Evolutionary conservation across 2,113 vertebrate species (phyloP).

Genomic region (Acinonyx jubatus): DNA sequence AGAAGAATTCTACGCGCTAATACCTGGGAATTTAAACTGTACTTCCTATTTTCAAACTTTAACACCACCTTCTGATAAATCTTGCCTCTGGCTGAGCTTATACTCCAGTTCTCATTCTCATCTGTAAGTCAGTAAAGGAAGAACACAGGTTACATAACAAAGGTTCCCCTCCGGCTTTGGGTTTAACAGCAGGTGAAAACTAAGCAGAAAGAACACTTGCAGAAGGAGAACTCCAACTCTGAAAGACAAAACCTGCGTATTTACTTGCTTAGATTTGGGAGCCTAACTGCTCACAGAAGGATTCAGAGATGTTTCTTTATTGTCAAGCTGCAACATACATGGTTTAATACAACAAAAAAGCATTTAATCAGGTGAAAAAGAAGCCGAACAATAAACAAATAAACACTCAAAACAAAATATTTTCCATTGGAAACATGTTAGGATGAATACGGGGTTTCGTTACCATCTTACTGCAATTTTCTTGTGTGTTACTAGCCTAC

Average conservation of each 20-base stretch:
- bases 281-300: conserved; percentile 71
- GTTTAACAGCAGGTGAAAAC: neutral
- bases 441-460: conserved; percentile 69
- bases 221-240: neutral
- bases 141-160: neutral
- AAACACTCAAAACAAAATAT: conserved; percentile 83
- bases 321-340: conserved; percentile 84
- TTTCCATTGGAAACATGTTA: conserved; percentile 89
- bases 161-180: neutral
- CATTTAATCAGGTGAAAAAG: conserved; percentile 83
- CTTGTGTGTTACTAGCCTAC: conserved; percentile 86
- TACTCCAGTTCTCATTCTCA: neutral
- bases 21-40: neutral
- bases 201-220: neutral
- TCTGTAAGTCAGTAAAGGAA: neutral
- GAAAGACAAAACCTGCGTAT: neutral
- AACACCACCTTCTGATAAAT: neutral
- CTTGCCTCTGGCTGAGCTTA: neutral
- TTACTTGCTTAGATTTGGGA: conserved; percentile 45
- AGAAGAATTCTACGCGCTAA: neutral
- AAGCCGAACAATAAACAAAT: conserved; percentile 82
- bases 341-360: conserved; percentile 86
- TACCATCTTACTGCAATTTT: conserved; percentile 88
- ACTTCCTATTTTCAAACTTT: neutral
- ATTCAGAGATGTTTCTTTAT: conserved; percentile 83